Evolutionary conservation across 2,888 invertebrate species (phyloP), one percentile per base, ranked within the genome.

Genomic region (Hipparchia sbordonii): DNA sequence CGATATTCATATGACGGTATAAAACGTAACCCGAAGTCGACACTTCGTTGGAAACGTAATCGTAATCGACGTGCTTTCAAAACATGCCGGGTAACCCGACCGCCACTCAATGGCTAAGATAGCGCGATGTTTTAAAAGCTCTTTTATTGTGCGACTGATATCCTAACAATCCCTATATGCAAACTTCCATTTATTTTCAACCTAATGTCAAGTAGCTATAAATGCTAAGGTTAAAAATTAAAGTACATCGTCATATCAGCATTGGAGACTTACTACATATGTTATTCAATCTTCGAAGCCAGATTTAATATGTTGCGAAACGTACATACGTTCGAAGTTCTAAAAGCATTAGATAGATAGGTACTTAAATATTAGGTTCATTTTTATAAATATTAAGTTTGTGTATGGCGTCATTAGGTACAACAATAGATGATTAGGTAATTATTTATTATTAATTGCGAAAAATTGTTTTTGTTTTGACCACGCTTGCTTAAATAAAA

Each of bases 1-100:
- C 87, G 85, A 92, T 92, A 92, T 93, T 93, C 93, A 87, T 92
- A 91, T 93, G 93, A 91, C 93, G 88, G 86, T 88, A 91, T 92
- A 87, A 92, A 92, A 90, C 88, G 93, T 91, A 93, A 93, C 90
- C 87, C 85, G 93, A 93, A 89, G 92, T 91, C 90, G 87, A 89
- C 89, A 89, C 89, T 93, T 93, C 92, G 89, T 86, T 85, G 91
- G 91, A 92, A 93, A 87, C 87, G 90, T 89, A 89, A 89, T 87
- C 89, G 88, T 92, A 89, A 90, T 89, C 84, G 88, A 84, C 87
- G 90, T 85, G 91, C 91, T 91, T 92, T 92, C 90, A 92, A 91
- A 93, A 93, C 93, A 93, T 87, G 82, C 83, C 87, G 85, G 86
- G 93, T 90, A 93, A 93, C 89, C 80, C 85, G 93, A 93, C 81